Percentiles rank a stretch among this genome's conserved stretches.
Conservation (phyloP, 2,888 invertebrate species). For the Pristionchus exspectatus region DNA sequence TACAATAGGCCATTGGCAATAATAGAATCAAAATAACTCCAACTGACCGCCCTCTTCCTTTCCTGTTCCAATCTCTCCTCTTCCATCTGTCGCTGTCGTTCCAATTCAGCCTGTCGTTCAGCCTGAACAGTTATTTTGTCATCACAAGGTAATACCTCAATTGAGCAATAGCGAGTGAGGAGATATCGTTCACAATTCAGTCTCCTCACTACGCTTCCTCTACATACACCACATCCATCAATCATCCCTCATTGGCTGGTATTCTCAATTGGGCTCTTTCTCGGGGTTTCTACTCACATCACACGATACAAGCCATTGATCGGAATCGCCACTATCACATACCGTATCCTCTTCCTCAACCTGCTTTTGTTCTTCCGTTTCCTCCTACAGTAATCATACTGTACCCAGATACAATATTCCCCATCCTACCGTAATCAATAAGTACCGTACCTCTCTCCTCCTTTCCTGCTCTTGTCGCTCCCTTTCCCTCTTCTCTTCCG, state of each 20-base stretch:
- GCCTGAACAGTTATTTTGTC: slow-evolving; percentile 58
- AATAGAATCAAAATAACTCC: slow-evolving; percentile 82
- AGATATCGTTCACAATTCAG: neutral
- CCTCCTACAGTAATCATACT: slow-evolving; percentile 27
- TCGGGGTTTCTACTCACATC: neutral
- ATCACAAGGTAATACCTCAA: slow-evolving; percentile 8
- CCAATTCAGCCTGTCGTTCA: slow-evolving; percentile 75
- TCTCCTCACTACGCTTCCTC: neutral
- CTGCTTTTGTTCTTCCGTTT: slow-evolving; percentile 1
- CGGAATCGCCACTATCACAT: slow-evolving; percentile 12
- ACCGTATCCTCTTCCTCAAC: slow-evolving; percentile 31
- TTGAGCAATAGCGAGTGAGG: neutral
- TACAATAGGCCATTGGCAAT: neutral
- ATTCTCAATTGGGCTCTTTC: neutral
- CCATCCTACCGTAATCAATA: slow-evolving; percentile 87
- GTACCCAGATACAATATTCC: neutral
- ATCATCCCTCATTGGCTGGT: neutral
- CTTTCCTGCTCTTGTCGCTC: slow-evolving; percentile 92
- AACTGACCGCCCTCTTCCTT: slow-evolving; percentile 56
- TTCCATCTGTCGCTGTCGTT: slow-evolving; percentile 89
- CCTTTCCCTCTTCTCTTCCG: slow-evolving; percentile 84
- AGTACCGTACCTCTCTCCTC: slow-evolving; percentile 45
- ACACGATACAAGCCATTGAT: slow-evolving; percentile 14
- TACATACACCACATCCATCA: slow-evolving; percentile 13
- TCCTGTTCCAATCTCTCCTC: slow-evolving; percentile 93